phyloP scores from a whole-genome alignment of 2,797 vertebrate genomes.

The Pteronotus mesoamericanus region DNA sequence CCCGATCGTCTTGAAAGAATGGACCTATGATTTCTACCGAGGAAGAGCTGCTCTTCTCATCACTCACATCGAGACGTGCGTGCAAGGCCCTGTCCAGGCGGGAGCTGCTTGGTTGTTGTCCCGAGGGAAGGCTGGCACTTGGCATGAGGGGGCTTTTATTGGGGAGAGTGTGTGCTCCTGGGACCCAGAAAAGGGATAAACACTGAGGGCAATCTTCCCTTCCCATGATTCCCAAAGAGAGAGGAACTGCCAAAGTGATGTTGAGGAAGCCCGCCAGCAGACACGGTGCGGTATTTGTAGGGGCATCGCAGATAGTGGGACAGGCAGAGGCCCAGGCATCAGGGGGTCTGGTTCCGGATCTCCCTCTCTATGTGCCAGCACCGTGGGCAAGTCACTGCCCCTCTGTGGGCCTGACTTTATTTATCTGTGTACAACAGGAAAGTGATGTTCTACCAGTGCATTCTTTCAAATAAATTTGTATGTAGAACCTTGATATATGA shows the following conservation, averaged over 20 bases:
- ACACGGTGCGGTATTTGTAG: fast-evolving
- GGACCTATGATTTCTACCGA: not conserved
- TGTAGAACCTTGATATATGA: not conserved
- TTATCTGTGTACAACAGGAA: not conserved
- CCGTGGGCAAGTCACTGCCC: not conserved
- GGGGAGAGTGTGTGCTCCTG: not conserved
- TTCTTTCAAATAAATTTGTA: not conserved
- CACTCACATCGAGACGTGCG: fast-evolving
- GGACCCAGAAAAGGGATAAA: not conserved
- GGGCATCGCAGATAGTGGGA: fast-evolving
- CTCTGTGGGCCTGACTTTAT: not conserved
- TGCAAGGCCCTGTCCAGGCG: not conserved
- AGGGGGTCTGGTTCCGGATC: not conserved
- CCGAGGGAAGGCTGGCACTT: not conserved
- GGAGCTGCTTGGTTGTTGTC: not conserved
- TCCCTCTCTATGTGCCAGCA: not conserved
- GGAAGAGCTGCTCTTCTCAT: not conserved
- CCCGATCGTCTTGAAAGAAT: not conserved
- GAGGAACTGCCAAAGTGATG: not conserved
- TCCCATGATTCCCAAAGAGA: not conserved
- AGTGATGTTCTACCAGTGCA: not conserved
- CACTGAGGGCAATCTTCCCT: not conserved
- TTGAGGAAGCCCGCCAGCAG: fast-evolving
- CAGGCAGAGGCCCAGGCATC: not conserved
- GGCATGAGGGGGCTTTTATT: not conserved